These are phyloP conservation scores for Macrostomum cliftonense DNA, from an alignment of 2,888 invertebrate genomes.

Conservation along the genomic window DNA sequence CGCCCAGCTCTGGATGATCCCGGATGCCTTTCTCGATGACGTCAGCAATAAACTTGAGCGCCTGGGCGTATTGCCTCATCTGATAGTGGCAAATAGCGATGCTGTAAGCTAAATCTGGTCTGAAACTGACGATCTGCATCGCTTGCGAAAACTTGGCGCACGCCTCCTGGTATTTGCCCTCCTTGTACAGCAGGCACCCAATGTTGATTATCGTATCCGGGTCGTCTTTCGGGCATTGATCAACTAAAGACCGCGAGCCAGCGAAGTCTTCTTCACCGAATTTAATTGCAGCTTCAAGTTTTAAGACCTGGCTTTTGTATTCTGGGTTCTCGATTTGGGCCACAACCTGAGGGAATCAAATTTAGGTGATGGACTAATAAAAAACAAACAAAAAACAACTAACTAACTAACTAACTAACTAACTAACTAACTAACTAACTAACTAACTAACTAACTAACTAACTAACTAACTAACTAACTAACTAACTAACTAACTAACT, in stretches of 20 bases:
- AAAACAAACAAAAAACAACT: too few relatives aligned
- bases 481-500: too few relatives aligned
- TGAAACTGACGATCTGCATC: conserved; percentile 46
- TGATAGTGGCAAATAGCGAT: conserved; percentile 82
- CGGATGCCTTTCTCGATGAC: conserved; percentile 86
- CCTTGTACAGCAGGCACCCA: conserved; percentile 82
- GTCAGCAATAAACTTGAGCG: conserved; percentile 75
- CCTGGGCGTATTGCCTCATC: conserved; percentile 71
- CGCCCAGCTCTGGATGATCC: conserved; percentile 86
- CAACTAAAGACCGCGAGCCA: conserved; percentile 63
- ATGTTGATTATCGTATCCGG: conserved; percentile 82
- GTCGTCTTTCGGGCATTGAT: conserved; percentile 67
- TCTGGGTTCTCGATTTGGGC: conserved; percentile 33
- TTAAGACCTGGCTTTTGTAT: conserved; percentile 22
- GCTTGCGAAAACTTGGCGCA: conserved; percentile 69
- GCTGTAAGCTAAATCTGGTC: conserved; percentile 67
- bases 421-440: too few relatives aligned
- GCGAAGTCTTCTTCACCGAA: conserved; percentile 74
- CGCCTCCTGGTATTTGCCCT: conserved; percentile 69
- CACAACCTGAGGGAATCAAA: conserved; percentile 16
- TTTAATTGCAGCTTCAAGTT: conserved; percentile 64
- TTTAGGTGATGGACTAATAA: not conserved
- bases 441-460: too few relatives aligned
- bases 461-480: too few relatives aligned
- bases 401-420: too few relatives aligned